Base-by-base conservation (phyloP, 1,140 invertebrate genomes). In the Orchesella cincta region DNA sequence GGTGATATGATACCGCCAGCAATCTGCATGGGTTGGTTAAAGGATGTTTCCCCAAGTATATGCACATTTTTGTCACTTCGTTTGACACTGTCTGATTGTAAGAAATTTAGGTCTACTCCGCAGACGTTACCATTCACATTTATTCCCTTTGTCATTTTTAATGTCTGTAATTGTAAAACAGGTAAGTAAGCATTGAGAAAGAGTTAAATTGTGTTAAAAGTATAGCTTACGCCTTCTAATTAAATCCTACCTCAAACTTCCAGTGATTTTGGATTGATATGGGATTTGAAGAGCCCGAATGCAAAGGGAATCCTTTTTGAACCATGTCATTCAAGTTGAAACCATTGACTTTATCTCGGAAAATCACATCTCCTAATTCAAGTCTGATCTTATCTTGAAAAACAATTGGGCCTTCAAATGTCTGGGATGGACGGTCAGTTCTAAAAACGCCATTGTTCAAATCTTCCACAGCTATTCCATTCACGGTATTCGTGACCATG, bases 231-330 rank as follows among this genome's bases (percentile, higher is more conserved):
- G 5, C 18, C 5, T 5, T 46, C 5, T 5, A 35, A 35, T 75
- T 2, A 23, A 67, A 79, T 71, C 5, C 5, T 23, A 80, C 79
- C 73, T 80, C 36, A 35, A 80, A 75, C 16, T 46, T 18, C 79
- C 79, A 80, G 23, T 67, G 1, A 16, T 28, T 34, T 34, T 14
- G 18, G n/a, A 80, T 57, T 1, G 20, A 5, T 26, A 73, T 28
- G 39, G 34, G 16, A 1, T 35, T 28, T 14, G 72, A 0, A 1
- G 57, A 29, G 3, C 29, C 12, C 14, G 67, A 26, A 8, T 73
- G 36, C 0, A 80, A 31, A 0, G 76, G 76, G 20, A 80, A 14
- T n/a, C 64, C 57, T 35, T 76, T 20, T 14, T 23, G 14, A 1
- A 76, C 36, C 0, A 78, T 16, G 23, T 76, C 52, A 26, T 73